Percentiles rank a stretch among this genome's conserved stretches.
Conservation (phyloP, 2,888 invertebrate species). For the Dorcus hopei region DNA sequence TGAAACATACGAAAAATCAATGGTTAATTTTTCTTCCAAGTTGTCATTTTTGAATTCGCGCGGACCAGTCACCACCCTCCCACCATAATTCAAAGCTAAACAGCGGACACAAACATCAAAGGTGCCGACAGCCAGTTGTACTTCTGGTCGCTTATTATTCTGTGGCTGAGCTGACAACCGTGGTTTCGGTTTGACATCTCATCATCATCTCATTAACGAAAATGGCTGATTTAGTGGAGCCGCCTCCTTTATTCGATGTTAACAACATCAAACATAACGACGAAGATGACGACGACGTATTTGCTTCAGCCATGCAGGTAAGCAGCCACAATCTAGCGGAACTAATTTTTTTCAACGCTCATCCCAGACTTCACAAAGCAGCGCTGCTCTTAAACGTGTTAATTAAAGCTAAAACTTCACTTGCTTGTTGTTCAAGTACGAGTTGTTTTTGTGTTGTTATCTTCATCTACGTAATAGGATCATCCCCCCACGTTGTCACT, state of each 20-base stretch:
- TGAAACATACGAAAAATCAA: too few relatives aligned
- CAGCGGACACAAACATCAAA: too few relatives aligned
- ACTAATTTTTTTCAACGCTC: background rate
- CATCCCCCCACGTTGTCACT: slow-evolving; percentile 22
- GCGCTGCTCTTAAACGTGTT: too few relatives aligned
- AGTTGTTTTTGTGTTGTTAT: background rate
- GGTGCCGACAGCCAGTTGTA: too few relatives aligned
- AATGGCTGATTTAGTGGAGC: slow-evolving; percentile 51
- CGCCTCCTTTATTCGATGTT: slow-evolving; percentile 70
- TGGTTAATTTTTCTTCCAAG: too few relatives aligned
- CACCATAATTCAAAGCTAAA: too few relatives aligned
- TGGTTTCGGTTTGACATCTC: slow-evolving; percentile 9
- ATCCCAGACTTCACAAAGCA: background rate
- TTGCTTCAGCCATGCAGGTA: slow-evolving; percentile 83
- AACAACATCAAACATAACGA: slow-evolving; percentile 70
- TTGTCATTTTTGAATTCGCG: too few relatives aligned
- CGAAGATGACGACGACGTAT: slow-evolving; percentile 82
- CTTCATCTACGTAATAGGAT: slow-evolving; percentile 15
- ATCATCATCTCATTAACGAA: slow-evolving; percentile 14
- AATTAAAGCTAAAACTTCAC: too few relatives aligned
- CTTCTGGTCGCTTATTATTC: too few relatives aligned
- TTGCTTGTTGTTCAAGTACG: too few relatives aligned
- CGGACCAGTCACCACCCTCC: too few relatives aligned
- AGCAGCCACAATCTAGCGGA: slow-evolving; percentile 24
- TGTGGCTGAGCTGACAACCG: background rate